These are phyloP conservation scores for Nesometra sesokonis DNA, from an alignment of 35 echinoderm and acorn worm species.

Conservation along the genomic window DNA sequence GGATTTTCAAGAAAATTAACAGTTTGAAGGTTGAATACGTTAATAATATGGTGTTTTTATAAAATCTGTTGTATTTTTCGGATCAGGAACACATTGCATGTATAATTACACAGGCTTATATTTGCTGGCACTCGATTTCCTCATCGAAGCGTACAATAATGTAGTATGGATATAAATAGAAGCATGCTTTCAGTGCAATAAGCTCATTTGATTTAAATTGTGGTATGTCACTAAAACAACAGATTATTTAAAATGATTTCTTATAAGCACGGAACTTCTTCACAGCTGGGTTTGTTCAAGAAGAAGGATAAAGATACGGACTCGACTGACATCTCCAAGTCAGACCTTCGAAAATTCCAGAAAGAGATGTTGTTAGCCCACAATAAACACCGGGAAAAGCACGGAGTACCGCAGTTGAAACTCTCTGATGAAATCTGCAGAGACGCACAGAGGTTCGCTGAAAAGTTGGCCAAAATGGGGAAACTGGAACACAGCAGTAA, in stretches of 20 bases:
- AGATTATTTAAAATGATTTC: not conserved
- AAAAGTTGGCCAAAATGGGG: slow-evolving; percentile 52
- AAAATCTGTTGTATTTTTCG: too few relatives aligned
- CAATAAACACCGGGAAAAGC: slow-evolving; percentile 60
- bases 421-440: slow-evolving; percentile 39
- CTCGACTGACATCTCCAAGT: slow-evolving; percentile 18
- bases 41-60: too few relatives aligned
- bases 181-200: too few relatives aligned
- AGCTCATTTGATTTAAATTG: too few relatives aligned
- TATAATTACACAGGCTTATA: too few relatives aligned
- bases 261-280: not conserved
- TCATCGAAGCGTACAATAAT: too few relatives aligned
- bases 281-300: not conserved
- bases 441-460: slow-evolving; percentile 66
- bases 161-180: too few relatives aligned
- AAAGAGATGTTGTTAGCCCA: slow-evolving; percentile 36
- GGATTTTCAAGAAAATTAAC: too few relatives aligned
- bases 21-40: too few relatives aligned
- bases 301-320: not conserved
- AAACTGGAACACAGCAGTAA: slow-evolving; percentile 51
- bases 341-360: slow-evolving; percentile 22
- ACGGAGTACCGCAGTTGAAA: slow-evolving; percentile 43
- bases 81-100: too few relatives aligned
- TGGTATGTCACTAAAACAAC: too few relatives aligned
- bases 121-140: too few relatives aligned